Conservation (phyloP, 2,797 vertebrate species). For the Nyctibius grandis region DNA sequence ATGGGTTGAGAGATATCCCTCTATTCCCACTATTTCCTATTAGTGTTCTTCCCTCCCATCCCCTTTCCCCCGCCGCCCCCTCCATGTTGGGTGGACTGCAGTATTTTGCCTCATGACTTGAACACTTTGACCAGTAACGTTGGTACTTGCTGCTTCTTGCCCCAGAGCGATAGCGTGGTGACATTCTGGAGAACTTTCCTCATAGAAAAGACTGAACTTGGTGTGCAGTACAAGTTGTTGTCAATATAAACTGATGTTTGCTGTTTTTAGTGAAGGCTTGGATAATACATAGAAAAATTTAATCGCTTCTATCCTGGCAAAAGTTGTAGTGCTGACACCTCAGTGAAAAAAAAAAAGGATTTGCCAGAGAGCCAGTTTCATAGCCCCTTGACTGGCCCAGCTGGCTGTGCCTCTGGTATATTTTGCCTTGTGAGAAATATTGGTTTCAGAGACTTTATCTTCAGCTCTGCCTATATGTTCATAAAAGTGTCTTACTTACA, state of each 20-base stretch:
- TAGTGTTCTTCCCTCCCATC: neutral
- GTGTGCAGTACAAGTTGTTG: neutral
- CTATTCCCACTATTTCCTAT: neutral
- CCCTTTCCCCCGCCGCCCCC: no score
- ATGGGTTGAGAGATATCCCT: neutral
- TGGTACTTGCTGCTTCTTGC: neutral
- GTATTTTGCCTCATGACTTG: neutral
- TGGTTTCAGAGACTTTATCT: neutral
- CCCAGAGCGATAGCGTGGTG: neutral
- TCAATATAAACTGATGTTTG: neutral
- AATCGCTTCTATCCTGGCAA: neutral
- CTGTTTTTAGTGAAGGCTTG: neutral
- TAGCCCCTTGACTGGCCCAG: neutral
- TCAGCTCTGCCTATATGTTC: neutral
- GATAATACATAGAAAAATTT: neutral
- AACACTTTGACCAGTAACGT: neutral
- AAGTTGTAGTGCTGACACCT: neutral
- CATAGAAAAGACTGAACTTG: neutral
- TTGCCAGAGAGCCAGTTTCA: neutral
- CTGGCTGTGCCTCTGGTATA: neutral
- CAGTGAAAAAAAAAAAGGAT: neutral
- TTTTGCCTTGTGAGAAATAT: neutral
- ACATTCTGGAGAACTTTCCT: neutral
- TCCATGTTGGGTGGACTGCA: accelerated
- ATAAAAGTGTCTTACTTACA: neutral